Evolutionary conservation across 2,797 vertebrate genomes (phyloP), one percentile per base, ranked within the genome.

Genomic region (Leuciscus waleckii): DNA sequence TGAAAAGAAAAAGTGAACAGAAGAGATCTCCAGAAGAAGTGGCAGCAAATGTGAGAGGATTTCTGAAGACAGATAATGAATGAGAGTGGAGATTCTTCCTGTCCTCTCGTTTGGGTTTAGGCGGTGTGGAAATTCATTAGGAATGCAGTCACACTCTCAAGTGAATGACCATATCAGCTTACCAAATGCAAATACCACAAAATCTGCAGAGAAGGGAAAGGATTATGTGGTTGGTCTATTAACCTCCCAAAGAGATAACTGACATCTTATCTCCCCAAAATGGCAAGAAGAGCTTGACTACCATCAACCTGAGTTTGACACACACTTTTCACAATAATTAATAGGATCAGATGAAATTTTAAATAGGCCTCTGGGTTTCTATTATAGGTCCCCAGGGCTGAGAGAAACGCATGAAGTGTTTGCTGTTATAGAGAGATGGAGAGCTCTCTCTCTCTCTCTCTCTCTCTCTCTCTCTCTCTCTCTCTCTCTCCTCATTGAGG

Each of bases 161-260:
- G 88, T 89, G 90, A 90, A 90, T 92, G 91, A 92, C 91, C 91
- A 91, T 91, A 92, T 92, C 91, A 91, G 91, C 89, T 92, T 92
- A 92, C 91, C 89, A 79, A 90, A 91, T 91, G 90, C 91, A 92
- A 91, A 92, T 91, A 91, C 88, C 89, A 89, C 89, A 91, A 91
- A 91, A 91, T 90, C 91, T 90, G 90, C 89, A 88, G 86, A 89
- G 90, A 88, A 88, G 90, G 86, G 89, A 89, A 88, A 67, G 91
- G 91, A 91, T 91, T 91, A 90, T 89, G 89, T 88, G 88, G 89
- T 90, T 87, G 91, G 90, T 91, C 91, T 91, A 91, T 91, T 92
- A 92, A 91, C 91, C 91, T 91, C 90, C 91, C 84, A 88, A 89
- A 90, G 91, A 90, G 91, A 91, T 91, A 91, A 90, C 91, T 90